These are phyloP conservation scores for Tineola bisselliella DNA, from an alignment of 2,888 invertebrate genomes.

Conservation along the genomic window DNA sequence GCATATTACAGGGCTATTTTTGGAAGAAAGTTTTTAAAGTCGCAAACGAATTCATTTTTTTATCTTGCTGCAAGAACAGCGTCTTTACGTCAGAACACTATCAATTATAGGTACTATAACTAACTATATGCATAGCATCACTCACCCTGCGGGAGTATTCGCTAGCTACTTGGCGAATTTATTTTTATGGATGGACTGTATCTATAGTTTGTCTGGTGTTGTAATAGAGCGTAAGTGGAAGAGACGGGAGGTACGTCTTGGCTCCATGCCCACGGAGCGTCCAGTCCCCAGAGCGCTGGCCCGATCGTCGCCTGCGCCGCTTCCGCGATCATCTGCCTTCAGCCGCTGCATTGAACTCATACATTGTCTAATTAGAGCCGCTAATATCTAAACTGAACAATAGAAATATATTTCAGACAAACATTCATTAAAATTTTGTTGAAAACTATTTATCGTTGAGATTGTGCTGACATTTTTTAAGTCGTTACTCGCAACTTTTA, in stretches of 20 bases:
- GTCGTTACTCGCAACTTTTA: conserved; percentile 28
- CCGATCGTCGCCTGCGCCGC: conserved; percentile 44
- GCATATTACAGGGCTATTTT: conserved; percentile 25
- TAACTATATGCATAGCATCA: too few relatives aligned
- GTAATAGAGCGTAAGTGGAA: conserved; percentile 14
- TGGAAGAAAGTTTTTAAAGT: conserved; percentile 22
- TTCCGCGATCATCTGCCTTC: conserved; percentile 6
- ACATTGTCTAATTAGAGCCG: too few relatives aligned
- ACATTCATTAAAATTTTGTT: too few relatives aligned
- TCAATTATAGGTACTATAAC: too few relatives aligned
- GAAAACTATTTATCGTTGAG: too few relatives aligned
- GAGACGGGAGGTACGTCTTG: conserved; percentile 27
- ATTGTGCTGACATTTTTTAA: conserved; percentile 17
- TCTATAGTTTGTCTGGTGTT: conserved; percentile 8
- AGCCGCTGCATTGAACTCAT: conserved; percentile 10
- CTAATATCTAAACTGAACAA: too few relatives aligned
- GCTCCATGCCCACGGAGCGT: conserved; percentile 36
- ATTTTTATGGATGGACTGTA: conserved; percentile 41
- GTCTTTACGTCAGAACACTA: not conserved
- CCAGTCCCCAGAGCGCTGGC: conserved; percentile 55
- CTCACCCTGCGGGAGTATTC: conserved; percentile 18
- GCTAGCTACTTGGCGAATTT: conserved; percentile 31
- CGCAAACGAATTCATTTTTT: conserved; percentile 18
- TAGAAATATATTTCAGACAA: too few relatives aligned
- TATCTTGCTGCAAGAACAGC: not conserved